A percentile compares a stretch with the other conserved stretches of the same genome.
phyloP scores from a whole-genome alignment of 2,113 vertebrate species.

The Mesembrinibis cayennensis region DNA sequence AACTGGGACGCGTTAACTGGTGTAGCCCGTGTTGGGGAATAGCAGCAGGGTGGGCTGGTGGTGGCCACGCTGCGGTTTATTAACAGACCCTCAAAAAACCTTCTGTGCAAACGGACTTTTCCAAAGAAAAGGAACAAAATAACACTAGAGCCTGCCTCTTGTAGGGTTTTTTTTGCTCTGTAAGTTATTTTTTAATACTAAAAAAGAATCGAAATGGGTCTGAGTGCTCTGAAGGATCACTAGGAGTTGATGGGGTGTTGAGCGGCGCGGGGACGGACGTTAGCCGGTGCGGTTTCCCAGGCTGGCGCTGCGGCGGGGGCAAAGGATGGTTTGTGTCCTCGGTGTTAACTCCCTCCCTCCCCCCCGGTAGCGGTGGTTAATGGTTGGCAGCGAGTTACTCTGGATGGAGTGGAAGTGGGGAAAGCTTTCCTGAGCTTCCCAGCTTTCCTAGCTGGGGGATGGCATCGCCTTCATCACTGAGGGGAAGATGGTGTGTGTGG shows the following conservation, averaged over 20 bases:
- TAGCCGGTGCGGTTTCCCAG: neutral
- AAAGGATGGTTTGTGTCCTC: neutral
- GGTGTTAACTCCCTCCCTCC: neutral
- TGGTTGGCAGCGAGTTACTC: neutral
- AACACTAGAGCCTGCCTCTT: neutral
- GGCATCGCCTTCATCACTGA: neutral
- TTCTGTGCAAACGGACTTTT: neutral
- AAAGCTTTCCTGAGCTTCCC: neutral
- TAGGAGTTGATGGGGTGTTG: neutral
- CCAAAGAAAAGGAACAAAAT: neutral
- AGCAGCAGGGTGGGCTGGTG: neutral
- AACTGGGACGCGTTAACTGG: accelerated
- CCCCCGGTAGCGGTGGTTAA: neutral
- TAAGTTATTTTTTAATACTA: neutral
- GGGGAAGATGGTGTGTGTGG: neutral
- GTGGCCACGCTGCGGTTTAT: accelerated
- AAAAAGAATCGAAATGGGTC: neutral
- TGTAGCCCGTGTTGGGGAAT: accelerated
- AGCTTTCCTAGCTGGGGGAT: neutral
- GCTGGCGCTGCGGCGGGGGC: neutral
- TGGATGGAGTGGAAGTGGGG: neutral
- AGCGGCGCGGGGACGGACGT: accelerated
- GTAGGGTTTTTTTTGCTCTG: neutral
- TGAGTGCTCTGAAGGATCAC: accelerated
- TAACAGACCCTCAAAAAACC: neutral